phyloP scores from a whole-genome alignment of 23 tunicate species.

The Trididemnum miniatum region DNA sequence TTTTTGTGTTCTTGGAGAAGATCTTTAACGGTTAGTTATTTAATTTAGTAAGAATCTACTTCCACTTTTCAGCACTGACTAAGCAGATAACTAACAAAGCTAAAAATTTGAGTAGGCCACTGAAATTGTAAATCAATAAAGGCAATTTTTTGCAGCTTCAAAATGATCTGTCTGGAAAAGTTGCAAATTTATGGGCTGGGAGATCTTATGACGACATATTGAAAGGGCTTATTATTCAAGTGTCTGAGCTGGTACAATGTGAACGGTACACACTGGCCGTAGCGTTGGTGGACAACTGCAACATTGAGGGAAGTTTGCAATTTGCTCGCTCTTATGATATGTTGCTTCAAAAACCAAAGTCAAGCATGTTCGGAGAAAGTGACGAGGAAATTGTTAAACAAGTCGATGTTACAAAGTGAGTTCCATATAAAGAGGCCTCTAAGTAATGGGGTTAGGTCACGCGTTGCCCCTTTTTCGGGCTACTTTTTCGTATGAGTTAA shows the following conservation, averaged over 20 bases:
- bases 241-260: constrained; percentile 64
- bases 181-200: constrained; percentile 68
- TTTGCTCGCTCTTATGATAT: constrained; percentile 89
- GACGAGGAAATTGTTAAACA: constrained; percentile 31
- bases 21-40: too few relatives aligned
- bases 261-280: constrained; percentile 85
- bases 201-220: constrained; percentile 60
- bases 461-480: too few relatives aligned
- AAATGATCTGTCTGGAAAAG: constrained; percentile 47
- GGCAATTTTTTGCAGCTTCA: constrained; percentile 70
- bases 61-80: too few relatives aligned
- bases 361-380: constrained; percentile 47
- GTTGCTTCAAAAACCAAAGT: constrained; percentile 61
- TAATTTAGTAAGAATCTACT: too few relatives aligned
- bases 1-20: too few relatives aligned
- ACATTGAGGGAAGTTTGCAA: constrained; percentile 77
- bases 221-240: constrained; percentile 62
- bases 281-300: constrained; percentile 88
- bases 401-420: constrained; percentile 74
- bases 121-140: too few relatives aligned
- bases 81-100: too few relatives aligned
- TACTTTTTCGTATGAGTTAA: too few relatives aligned
- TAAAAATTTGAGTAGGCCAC: too few relatives aligned
- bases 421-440: background rate
- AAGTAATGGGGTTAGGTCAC: too few relatives aligned